Percentiles rank a stretch among this genome's conserved stretches.
Conservation (phyloP, 2,888 invertebrate genomes). For the Spicauda simplicius region DNA sequence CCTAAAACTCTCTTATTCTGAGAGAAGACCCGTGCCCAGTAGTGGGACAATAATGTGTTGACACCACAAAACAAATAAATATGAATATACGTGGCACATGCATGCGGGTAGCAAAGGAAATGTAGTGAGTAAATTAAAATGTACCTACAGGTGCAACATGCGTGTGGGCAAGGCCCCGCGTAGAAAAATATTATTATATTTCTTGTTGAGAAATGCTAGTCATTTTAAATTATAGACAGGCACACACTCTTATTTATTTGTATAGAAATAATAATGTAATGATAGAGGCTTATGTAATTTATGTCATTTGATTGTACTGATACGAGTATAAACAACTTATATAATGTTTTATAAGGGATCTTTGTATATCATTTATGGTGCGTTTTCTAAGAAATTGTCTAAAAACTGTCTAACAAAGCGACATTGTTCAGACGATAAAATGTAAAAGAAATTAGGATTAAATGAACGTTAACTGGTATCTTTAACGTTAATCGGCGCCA, state of each 20-base stretch:
- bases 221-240: neutral
- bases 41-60: too few species aligned
- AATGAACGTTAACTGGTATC: neutral
- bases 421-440: neutral
- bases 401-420: neutral
- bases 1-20: too few species aligned
- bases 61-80: too few species aligned
- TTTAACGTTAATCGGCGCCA: too few species aligned
- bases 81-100: too few species aligned
- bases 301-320: constrained; percentile 1
- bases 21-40: too few species aligned
- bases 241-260: neutral
- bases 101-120: too few species aligned
- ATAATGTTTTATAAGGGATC: constrained; percentile 5
- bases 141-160: too few species aligned
- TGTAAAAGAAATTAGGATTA: neutral
- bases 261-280: constrained; percentile 7
- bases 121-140: too few species aligned
- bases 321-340: constrained; percentile 2
- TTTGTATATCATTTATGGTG: neutral
- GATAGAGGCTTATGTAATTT: constrained; percentile 9
- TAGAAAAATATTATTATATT: too few species aligned
- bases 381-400: neutral
- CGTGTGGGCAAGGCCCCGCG: too few species aligned
- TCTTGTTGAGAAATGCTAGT: too few species aligned